phyloP scores from a whole-genome alignment of 53 echinoderm and acorn worm species.

The Zoroaster sp. region DNA sequence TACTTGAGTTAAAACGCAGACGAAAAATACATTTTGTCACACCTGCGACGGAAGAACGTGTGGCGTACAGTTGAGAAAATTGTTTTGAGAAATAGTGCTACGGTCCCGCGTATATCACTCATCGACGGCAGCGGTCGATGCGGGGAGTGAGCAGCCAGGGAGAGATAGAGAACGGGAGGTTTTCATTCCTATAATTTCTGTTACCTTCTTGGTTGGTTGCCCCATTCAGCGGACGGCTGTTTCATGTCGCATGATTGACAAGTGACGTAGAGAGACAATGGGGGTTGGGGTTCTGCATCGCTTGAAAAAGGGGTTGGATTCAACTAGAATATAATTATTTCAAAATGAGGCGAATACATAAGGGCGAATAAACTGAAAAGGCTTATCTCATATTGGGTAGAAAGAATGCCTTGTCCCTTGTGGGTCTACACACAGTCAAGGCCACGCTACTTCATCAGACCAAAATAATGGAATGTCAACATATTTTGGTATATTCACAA shows the following conservation, averaged over 20 bases:
- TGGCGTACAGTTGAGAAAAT: not conserved
- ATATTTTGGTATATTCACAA: no score
- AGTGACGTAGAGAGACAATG: no score
- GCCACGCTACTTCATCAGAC: no score
- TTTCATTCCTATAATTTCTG: not conserved
- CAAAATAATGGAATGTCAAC: no score
- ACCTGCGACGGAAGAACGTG: not conserved
- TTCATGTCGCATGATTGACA: not conserved
- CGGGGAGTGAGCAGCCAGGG: not conserved
- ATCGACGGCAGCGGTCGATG: not conserved
- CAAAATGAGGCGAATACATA: no score
- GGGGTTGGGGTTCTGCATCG: no score
- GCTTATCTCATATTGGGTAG: no score
- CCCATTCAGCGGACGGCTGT: not conserved
- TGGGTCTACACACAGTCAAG: no score
- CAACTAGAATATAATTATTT: no score
- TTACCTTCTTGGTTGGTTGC: not conserved
- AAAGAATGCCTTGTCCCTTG: no score
- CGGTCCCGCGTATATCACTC: conserved; percentile 3
- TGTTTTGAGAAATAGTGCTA: conserved; percentile 41
- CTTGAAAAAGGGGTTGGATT: no score
- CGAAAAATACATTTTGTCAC: conserved; percentile 5
- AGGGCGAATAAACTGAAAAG: no score
- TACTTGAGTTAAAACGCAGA: conserved; percentile 39
- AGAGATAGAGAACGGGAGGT: not conserved